phyloP scores from a whole-genome alignment of 2,113 vertebrate genomes.

The Gambusia affinis region DNA sequence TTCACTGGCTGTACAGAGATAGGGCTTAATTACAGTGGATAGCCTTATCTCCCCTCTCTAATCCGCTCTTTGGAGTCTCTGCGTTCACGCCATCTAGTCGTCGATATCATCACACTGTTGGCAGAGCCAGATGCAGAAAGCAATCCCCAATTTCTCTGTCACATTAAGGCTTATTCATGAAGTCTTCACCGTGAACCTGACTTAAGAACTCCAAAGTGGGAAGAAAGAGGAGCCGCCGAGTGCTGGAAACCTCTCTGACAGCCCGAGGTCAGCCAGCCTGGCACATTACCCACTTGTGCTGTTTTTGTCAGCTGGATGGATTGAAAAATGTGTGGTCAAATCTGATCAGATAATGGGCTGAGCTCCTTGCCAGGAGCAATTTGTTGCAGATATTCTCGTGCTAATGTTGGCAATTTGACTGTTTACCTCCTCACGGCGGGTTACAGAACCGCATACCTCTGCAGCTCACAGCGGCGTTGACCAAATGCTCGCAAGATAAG shows the following conservation, averaged over 20 bases:
- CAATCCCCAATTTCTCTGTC: conserved; percentile 68
- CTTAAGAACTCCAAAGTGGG: conserved; percentile 51
- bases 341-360: conserved; percentile 62
- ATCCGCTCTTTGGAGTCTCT: conserved; percentile 66
- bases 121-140: conserved; percentile 64
- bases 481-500: conserved; percentile 7
- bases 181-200: conserved; percentile 53
- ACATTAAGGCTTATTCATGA: conserved; percentile 68
- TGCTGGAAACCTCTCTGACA: conserved; percentile 22
- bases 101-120: conserved; percentile 66
- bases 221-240: conserved; percentile 44
- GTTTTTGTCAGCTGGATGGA: conserved; percentile 53
- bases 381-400: conserved; percentile 46
- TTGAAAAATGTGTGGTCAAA: conserved; percentile 47
- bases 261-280: conserved; percentile 47
- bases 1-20: conserved; percentile 74
- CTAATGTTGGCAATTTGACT: conserved; percentile 45
- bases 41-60: conserved; percentile 81
- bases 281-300: conserved; percentile 42
- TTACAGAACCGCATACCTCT: neutral
- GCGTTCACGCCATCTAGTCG: conserved; percentile 58
- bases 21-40: conserved; percentile 85
- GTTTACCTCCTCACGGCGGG: conserved; percentile 14
- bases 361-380: conserved; percentile 52
- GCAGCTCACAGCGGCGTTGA: neutral